Percentiles rank a stretch among this genome's conserved stretches.
Evolutionary conservation across 2,888 invertebrate species (phyloP).

Genomic region (Lamproptera curius): DNA sequence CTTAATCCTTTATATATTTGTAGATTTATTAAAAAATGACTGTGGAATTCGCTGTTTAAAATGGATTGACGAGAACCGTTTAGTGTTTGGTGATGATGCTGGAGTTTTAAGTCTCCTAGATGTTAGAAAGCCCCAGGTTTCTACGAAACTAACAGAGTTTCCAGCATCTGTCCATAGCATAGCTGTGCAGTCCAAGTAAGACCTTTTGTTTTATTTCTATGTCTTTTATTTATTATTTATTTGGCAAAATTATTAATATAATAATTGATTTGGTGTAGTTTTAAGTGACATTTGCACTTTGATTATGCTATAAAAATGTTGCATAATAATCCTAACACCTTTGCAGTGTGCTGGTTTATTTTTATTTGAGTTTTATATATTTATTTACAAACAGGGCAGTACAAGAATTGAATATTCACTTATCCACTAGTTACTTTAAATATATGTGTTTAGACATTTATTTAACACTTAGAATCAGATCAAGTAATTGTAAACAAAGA

Average conservation of each 20-base stretch:
- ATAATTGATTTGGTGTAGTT: not conserved
- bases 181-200: slow-evolving; percentile 47
- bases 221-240: not conserved
- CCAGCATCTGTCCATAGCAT: slow-evolving; percentile 62
- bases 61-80: slow-evolving; percentile 59
- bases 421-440: too few species aligned
- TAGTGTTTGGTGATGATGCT: slow-evolving; percentile 67
- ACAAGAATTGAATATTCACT: too few species aligned
- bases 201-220: not conserved
- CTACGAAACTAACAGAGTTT: slow-evolving; percentile 44
- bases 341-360: too few species aligned
- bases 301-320: too few species aligned
- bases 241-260: not conserved
- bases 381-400: too few species aligned
- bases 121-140: slow-evolving; percentile 43
- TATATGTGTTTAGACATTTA: too few species aligned
- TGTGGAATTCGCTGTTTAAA: slow-evolving; percentile 60
- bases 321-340: too few species aligned
- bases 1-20: not conserved
- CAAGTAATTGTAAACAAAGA: too few species aligned
- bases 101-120: slow-evolving; percentile 55
- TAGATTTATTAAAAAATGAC: slow-evolving; percentile 56
- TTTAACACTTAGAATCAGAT: too few species aligned
- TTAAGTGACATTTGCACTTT: too few species aligned
- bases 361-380: too few species aligned